Evolutionary conservation across 2,797 vertebrate species (phyloP), one percentile per base, ranked within the genome.

Genomic region (Gymnoscopelus braueri): DNA sequence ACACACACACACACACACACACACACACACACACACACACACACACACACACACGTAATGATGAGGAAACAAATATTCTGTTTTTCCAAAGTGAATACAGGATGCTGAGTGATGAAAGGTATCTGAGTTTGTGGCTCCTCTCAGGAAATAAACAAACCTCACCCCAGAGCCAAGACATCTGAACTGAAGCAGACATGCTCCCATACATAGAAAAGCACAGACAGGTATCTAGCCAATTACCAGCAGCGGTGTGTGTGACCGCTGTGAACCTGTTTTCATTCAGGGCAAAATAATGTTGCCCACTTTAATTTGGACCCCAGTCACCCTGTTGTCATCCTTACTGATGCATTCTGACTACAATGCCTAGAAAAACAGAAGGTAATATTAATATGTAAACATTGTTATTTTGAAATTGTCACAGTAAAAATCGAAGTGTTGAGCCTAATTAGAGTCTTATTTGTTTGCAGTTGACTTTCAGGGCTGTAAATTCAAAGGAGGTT

Each of bases 131-230:
- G 72, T 75, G 66, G 63, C 74, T 74, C 61, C 65, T 63, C 69
- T 50, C 54, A 72, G 47, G 49, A 64, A 72, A 81, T 58, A 78
- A 72, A 75, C 55, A 72, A 75, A 77, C 66, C 50, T 56, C 64
- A 67, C 59, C 62, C 67, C 59, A 32, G 50, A 73, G 71, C 54
- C 62, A 8, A 72, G 23, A 0, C 66, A 57, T 24, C 51, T 52
- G 58, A 71, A 55, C 44, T 39, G 14, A 59, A 59, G 35, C 66
- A 48, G 19, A 61, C 39, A 44, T 44, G 39, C 39, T 44, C 39
- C 39, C 39, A 44, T 44, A 44, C 39, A 44, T 44, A 44, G 39
- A 44, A 10, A 44, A 9, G 39, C 39, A 44, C 39, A 44, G 39
- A 44, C 39, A 44, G 39, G 39, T 44, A 44, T 44, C 24, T 29